Evolutionary conservation across 2,888 invertebrate species (phyloP).

Genomic region (Volucella zonaria): DNA sequence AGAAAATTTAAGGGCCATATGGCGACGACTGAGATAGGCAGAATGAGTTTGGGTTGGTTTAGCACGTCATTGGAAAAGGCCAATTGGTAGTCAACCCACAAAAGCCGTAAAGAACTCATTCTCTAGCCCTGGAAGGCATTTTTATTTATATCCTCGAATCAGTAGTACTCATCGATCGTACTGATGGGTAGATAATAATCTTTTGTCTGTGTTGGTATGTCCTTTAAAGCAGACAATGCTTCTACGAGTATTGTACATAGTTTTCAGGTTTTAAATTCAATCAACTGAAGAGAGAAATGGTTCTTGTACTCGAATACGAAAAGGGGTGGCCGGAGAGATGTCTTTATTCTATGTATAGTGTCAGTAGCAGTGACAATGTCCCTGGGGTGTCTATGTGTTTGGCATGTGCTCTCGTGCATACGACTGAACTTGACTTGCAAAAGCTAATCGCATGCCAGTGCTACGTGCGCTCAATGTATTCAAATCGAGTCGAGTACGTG

Average conservation of each 20-base stretch:
- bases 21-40: background rate
- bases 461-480: background rate
- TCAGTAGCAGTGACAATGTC: background rate
- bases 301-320: conserved; percentile 12
- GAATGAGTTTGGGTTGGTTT: background rate
- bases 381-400: background rate
- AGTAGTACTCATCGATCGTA: conserved; percentile 57
- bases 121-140: conserved; percentile 41
- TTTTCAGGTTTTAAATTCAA: conserved; percentile 7
- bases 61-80: conserved; percentile 28
- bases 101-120: conserved; percentile 17
- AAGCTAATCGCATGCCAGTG: conserved; percentile 31
- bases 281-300: background rate
- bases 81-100: conserved; percentile 38
- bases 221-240: conserved; percentile 19
- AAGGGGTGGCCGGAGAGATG: background rate
- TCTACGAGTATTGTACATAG: background rate
- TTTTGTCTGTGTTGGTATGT: conserved; percentile 1
- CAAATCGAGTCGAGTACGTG: too few relatives aligned
- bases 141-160: conserved; percentile 63
- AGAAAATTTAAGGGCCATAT: background rate
- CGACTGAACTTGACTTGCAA: conserved; percentile 42
- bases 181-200: conserved; percentile 41
- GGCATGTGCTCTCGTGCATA: conserved; percentile 4
- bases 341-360: background rate